A percentile compares a stretch with the other conserved stretches of the same genome.
These are phyloP conservation scores for Furcifer pardalis DNA, from an alignment of 2,797 vertebrate genomes.

Conservation along the genomic window DNA sequence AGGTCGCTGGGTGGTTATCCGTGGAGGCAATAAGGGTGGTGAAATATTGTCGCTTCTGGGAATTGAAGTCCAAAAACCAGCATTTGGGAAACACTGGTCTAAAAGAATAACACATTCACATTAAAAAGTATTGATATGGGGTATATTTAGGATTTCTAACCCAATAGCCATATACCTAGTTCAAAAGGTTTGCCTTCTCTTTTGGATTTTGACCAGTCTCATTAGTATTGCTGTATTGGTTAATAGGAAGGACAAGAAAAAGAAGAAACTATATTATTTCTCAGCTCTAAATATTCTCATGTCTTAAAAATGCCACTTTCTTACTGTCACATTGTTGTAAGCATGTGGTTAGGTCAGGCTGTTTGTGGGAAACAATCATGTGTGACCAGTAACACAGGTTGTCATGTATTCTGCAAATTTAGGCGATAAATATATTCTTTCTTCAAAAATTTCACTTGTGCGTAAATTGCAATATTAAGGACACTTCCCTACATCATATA, in stretches of 20 bases:
- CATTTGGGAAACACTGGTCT: no score
- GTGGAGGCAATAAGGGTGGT: no score
- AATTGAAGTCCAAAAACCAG: no score
- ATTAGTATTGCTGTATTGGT: background rate
- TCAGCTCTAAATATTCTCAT: background rate
- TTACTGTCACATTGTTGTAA: background rate
- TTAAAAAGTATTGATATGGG: background rate
- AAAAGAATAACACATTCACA: no score
- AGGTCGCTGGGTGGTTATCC: no score
- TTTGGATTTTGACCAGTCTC: background rate
- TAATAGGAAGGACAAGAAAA: background rate
- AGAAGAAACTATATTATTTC: background rate
- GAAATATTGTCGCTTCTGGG: no score
- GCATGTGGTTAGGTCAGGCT: no score
- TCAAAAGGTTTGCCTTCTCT: background rate
- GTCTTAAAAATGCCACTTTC: background rate
- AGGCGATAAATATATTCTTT: no score
- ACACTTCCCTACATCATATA: background rate
- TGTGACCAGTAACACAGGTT: no score
- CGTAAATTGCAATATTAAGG: background rate
- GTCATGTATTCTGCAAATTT: no score
- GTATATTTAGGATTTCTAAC: background rate
- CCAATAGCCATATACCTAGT: background rate
- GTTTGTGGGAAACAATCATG: no score
- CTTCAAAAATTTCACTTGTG: background rate